These are phyloP conservation scores for Montifringilla adamsi DNA, from an alignment of 2,113 vertebrate genomes.

Conservation along the genomic window DNA sequence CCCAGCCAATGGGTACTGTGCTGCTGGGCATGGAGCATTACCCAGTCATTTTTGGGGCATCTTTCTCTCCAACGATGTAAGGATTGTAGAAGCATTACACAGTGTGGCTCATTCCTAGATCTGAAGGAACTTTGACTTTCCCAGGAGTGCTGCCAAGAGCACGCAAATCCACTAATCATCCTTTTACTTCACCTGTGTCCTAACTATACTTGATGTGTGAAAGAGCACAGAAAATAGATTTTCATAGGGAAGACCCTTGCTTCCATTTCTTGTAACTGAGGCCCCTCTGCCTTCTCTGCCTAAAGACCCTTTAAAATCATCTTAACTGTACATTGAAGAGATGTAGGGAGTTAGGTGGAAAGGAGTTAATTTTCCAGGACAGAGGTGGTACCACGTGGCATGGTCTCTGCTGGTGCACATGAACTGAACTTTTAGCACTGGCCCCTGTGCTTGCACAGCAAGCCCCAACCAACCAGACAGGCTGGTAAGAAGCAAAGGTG, in stretches of 20 bases:
- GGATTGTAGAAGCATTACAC: fast-evolving
- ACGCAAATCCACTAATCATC: fast-evolving
- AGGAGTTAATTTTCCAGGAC: neutral
- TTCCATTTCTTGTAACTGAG: neutral
- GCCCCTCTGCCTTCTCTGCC: neutral
- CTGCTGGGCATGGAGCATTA: neutral
- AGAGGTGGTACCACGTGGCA: neutral
- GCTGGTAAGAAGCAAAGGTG: neutral
- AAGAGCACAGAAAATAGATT: neutral
- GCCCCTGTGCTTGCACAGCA: fast-evolving
- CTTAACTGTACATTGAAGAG: neutral
- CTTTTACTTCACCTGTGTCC: neutral
- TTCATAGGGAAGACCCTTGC: neutral
- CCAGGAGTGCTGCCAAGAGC: no score
- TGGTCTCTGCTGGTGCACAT: neutral
- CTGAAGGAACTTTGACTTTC: neutral
- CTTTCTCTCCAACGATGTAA: neutral
- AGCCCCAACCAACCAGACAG: neutral
- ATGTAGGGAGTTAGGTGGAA: neutral
- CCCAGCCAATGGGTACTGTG: no score
- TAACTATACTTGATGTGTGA: no score
- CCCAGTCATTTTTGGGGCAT: fast-evolving
- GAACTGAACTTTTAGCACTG: neutral
- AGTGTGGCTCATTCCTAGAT: neutral
- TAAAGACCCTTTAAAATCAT: neutral